phyloP scores from a whole-genome alignment of 2,113 vertebrate species.

The Todiramphus saurophagus region DNA sequence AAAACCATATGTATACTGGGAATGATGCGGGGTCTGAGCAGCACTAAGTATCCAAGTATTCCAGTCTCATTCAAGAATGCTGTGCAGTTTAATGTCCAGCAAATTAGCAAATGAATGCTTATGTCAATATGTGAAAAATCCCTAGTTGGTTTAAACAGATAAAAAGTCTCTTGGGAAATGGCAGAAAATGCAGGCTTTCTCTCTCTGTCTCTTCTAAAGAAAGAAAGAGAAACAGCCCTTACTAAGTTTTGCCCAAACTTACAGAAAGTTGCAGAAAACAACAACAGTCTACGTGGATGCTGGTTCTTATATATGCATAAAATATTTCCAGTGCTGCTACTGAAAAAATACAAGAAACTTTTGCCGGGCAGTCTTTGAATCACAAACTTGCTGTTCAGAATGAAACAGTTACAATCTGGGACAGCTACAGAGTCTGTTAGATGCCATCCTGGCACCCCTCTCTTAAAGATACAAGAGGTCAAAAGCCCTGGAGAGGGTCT shows the following conservation, averaged over 20 bases:
- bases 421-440: conserved; percentile 29
- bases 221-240: conserved; percentile 33
- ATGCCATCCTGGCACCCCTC: not conserved
- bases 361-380: not conserved
- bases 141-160: conserved; percentile 76
- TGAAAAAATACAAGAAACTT: conserved; percentile 20
- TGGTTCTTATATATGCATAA: not conserved
- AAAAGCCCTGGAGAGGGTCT: not conserved
- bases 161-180: conserved; percentile 68
- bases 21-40: conserved; percentile 42
- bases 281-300: not conserved
- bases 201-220: conserved; percentile 42
- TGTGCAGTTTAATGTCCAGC: conserved; percentile 72
- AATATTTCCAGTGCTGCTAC: not conserved
- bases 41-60: conserved; percentile 62
- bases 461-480: conserved; percentile 29
- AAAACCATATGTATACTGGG: conserved; percentile 67
- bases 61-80: conserved; percentile 70
- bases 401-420: conserved; percentile 9
- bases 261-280: not conserved
- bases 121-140: conserved; percentile 82
- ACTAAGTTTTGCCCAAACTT: conserved; percentile 30
- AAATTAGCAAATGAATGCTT: conserved; percentile 87
- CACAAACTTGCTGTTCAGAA: not conserved
- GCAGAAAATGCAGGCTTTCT: conserved; percentile 63